These are phyloP conservation scores for Siphlonurus alternatus DNA, from an alignment of 2,888 invertebrate genomes.

Conservation along the genomic window DNA sequence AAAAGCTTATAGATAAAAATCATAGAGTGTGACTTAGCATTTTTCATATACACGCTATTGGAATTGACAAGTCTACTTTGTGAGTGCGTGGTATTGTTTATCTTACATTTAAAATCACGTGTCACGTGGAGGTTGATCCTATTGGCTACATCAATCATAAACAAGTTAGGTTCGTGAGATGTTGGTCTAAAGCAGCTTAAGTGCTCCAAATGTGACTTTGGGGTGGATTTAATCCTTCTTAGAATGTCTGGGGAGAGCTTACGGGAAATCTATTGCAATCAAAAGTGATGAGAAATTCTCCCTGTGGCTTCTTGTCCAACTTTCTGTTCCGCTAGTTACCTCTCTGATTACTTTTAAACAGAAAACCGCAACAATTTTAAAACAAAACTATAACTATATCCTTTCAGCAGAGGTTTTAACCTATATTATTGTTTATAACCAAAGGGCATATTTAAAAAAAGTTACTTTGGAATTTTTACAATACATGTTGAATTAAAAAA, in stretches of 20 bases:
- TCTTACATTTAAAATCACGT: background rate
- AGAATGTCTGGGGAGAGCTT: background rate
- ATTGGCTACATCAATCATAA: background rate
- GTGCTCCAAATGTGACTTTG: background rate
- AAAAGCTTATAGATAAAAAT: no score
- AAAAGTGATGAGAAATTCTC: background rate
- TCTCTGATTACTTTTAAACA: background rate
- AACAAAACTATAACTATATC: background rate
- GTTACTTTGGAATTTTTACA: background rate
- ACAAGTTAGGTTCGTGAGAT: background rate
- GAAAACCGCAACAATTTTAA: background rate
- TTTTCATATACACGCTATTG: no score
- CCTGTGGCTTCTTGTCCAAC: background rate
- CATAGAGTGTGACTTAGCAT: no score
- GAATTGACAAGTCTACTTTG: no score
- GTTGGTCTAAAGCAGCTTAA: background rate
- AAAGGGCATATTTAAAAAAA: background rate
- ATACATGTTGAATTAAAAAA: no score
- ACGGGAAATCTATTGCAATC: no score
- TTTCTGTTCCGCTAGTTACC: background rate
- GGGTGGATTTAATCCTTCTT: background rate
- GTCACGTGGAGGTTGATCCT: background rate
- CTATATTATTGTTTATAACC: background rate
- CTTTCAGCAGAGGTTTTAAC: background rate
- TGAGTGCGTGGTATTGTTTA: no score